These are phyloP conservation scores for Tethya wilhelma DNA, from an alignment of 37 sponge, comb jelly and placozoan species.

Conservation along the genomic window DNA sequence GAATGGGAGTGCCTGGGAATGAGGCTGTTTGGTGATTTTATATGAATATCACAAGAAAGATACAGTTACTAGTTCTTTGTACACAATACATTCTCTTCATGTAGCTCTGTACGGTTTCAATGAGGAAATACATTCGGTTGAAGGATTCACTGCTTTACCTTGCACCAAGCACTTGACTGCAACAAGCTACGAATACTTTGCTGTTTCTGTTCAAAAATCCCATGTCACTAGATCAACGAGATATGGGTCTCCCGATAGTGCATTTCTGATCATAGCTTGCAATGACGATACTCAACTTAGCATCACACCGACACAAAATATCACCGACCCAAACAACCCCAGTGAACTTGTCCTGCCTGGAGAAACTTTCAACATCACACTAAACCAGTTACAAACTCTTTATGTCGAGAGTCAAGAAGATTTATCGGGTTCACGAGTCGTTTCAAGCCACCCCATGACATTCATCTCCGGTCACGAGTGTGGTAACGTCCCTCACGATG, in stretches of 20 bases:
- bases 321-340: background rate
- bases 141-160: conserved; percentile 39
- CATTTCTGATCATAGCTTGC: conserved; percentile 29
- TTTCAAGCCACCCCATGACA: conserved; percentile 39
- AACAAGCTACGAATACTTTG: conserved; percentile 30
- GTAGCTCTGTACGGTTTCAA: background rate
- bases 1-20: too few species aligned
- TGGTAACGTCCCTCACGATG: conserved; percentile 28
- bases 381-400: conserved; percentile 49
- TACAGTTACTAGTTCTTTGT: too few species aligned
- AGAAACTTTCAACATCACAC: background rate
- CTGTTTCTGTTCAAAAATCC: conserved; percentile 29
- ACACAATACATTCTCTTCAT: too few species aligned
- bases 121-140: conserved; percentile 30
- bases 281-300: conserved; percentile 7
- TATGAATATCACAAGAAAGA: too few species aligned
- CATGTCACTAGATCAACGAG: background rate
- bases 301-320: conserved; percentile 29
- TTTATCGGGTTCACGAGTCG: conserved; percentile 45
- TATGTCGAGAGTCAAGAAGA: conserved; percentile 29
- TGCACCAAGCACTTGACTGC: background rate
- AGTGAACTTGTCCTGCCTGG: background rate
- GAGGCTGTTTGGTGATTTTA: too few species aligned
- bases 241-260: conserved; percentile 3
- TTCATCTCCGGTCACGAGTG: conserved; percentile 57